Evolutionary conservation across 1,140 invertebrate genomes (phyloP), one percentile per base, ranked within the genome.

Genomic region (Cherax destructor): DNA sequence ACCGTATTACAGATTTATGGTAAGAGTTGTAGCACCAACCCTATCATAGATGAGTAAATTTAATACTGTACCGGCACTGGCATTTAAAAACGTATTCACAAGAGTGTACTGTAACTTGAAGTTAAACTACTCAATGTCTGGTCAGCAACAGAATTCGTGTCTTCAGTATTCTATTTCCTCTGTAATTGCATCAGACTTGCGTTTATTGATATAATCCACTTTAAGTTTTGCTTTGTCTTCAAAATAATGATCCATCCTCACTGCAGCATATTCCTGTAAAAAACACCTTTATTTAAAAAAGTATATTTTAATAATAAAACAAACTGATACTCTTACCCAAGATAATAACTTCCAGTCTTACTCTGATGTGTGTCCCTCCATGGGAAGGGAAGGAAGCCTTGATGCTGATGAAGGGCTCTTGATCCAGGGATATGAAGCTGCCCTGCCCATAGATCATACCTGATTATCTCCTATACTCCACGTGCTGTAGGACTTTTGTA

Each of bases 161-260:
- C 52, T 56, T 56, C 52, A 56, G 11, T 56, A 3, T 11, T 72
- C 24, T 18, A 72, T 30, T 72, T 84, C 88, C 24, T 84, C 83
- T 9, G 69, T 61, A 52, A 91, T 85, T 83, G 83, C 88, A 1
- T 91, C 88, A 52, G 83, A 85, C 74, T 91, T 91, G 52, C 88
- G 81, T 50, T 91, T 91, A 52, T 24, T 79, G 50, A 91, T 76
- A 21, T 78, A 49, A 18, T 91, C 88, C 30, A 85, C 72, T 18
- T 50, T 72, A 52, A 91, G 81, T n/a, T 84, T 91, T 65, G 80
- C 88, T 49, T 91, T 91, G 72, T 84, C 88, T 76, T 91, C 56
- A 30, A 91, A 85, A 49, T 91, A 91, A 50, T 91, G 88, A 2
- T 91, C 83, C 83, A 91, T 84, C 24, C 88, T 72, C 13, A 52